Evolutionary conservation across 2,888 invertebrate genomes (phyloP).

Genomic region (Epinotia bilunana): DNA sequence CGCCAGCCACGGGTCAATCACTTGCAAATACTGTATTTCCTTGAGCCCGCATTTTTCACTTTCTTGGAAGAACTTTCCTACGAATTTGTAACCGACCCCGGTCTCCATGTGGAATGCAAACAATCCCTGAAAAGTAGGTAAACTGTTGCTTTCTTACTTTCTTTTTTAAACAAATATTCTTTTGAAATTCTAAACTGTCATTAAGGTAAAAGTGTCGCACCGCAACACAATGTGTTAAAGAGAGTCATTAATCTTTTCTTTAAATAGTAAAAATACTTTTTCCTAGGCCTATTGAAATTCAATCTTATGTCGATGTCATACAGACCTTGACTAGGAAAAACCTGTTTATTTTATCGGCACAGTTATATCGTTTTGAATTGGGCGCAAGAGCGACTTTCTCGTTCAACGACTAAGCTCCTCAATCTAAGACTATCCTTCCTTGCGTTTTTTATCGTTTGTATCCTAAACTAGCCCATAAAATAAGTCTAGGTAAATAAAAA

Average conservation of each 20-base stretch:
- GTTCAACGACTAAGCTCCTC: no score
- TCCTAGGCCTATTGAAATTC: not conserved
- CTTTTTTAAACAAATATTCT: constrained; percentile 21
- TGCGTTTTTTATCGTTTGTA: no score
- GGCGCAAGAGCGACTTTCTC: not conserved
- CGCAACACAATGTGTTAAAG: constrained; percentile 2
- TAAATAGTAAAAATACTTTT: not conserved
- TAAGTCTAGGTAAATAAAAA: not conserved
- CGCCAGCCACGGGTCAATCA: constrained; percentile 86
- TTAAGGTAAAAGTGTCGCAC: constrained; percentile 5
- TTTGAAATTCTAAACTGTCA: constrained; percentile 5
- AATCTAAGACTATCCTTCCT: no score
- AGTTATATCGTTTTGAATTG: not conserved
- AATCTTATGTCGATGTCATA: not conserved
- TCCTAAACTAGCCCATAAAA: not conserved
- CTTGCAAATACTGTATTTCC: constrained; percentile 86
- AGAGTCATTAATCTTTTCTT: constrained; percentile 12
- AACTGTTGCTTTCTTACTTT: constrained; percentile 19
- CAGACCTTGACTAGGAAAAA: not conserved
- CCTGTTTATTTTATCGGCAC: not conserved
- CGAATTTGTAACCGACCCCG: constrained; percentile 86
- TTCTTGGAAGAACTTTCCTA: constrained; percentile 87
- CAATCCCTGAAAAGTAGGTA: constrained; percentile 70
- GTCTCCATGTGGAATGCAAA: constrained; percentile 89
- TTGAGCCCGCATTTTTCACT: constrained; percentile 88